A percentile compares a stretch with the other conserved stretches of the same genome.
Conservation (phyloP, 2,113 vertebrate genomes). For the Suricata suricatta region DNA sequence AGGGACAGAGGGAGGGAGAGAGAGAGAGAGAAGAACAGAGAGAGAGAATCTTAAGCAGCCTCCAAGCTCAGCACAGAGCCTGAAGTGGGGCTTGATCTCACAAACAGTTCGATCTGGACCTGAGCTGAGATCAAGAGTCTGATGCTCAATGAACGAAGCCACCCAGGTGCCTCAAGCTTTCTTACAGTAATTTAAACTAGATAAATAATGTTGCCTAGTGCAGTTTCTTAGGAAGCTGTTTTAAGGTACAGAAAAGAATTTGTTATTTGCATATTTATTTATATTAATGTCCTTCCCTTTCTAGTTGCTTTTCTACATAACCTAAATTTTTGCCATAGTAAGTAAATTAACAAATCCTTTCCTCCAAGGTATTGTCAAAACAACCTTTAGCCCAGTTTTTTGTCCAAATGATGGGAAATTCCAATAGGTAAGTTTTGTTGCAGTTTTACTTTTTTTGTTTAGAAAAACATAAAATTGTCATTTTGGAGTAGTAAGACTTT, state of each 20-base stretch:
- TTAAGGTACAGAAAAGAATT: not conserved
- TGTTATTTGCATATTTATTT: conserved; percentile 37
- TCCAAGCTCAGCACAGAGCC: too few relatives aligned
- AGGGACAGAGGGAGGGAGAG: too few relatives aligned
- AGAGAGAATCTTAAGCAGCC: too few relatives aligned
- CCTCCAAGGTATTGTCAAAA: conserved; percentile 23
- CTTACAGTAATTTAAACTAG: conserved; percentile 29
- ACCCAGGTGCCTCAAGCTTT: not conserved
- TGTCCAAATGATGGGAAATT: conserved; percentile 60
- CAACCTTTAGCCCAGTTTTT: conserved; percentile 18
- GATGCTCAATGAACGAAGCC: too few relatives aligned
- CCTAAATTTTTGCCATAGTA: conserved; percentile 55
- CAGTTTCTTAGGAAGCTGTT: not conserved
- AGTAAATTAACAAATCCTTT: conserved; percentile 22
- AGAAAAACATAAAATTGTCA: conserved; percentile 78
- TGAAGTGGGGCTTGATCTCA: too few relatives aligned
- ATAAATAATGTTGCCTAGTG: not conserved
- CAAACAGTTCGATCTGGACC: too few relatives aligned
- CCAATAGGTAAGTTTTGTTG: conserved; percentile 24
- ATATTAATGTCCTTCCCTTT: conserved; percentile 42
- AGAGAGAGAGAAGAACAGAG: too few relatives aligned
- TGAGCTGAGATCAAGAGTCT: too few relatives aligned
- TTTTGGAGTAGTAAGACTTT: conserved; percentile 77
- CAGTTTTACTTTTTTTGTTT: conserved; percentile 67
- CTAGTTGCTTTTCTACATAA: conserved; percentile 42